Evolutionary conservation across 2,888 invertebrate species (phyloP).

Genomic region (Harpalus rubripes): DNA sequence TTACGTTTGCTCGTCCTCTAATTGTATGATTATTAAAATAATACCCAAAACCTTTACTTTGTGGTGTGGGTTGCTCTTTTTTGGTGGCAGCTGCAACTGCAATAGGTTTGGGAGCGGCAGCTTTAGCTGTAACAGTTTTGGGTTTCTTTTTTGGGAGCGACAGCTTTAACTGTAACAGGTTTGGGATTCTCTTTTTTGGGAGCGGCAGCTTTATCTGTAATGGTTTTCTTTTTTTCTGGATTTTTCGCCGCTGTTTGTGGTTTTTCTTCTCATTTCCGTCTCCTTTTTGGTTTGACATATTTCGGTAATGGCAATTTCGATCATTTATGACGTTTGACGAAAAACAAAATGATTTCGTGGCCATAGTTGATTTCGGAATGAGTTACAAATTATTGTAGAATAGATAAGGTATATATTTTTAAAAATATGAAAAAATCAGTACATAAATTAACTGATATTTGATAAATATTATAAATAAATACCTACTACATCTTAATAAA

Average conservation of each 20-base stretch:
- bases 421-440: constrained; percentile 53
- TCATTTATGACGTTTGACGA: not conserved
- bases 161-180: too few species aligned
- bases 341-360: constrained; percentile 33
- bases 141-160: not conserved
- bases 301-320: constrained; percentile 8
- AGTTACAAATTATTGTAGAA: not conserved
- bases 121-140: not conserved
- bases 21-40: constrained; percentile 79
- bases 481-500: constrained; percentile 30
- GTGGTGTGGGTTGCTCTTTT: not conserved
- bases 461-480: constrained; percentile 38
- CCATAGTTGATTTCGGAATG: constrained; percentile 37
- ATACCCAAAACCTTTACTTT: constrained; percentile 72
- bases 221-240: not conserved
- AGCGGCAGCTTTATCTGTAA: not conserved
- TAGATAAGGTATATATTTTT: constrained; percentile 18
- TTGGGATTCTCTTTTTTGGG: too few species aligned
- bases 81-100: not conserved
- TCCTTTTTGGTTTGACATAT: constrained; percentile 76
- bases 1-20: constrained; percentile 80
- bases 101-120: not conserved
- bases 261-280: not conserved
- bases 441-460: constrained; percentile 46
- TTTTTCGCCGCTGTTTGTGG: not conserved